A percentile compares a stretch with the other conserved stretches of the same genome.
Conservation (phyloP, 1,140 invertebrate genomes). For the Listronotus oregonensis region DNA sequence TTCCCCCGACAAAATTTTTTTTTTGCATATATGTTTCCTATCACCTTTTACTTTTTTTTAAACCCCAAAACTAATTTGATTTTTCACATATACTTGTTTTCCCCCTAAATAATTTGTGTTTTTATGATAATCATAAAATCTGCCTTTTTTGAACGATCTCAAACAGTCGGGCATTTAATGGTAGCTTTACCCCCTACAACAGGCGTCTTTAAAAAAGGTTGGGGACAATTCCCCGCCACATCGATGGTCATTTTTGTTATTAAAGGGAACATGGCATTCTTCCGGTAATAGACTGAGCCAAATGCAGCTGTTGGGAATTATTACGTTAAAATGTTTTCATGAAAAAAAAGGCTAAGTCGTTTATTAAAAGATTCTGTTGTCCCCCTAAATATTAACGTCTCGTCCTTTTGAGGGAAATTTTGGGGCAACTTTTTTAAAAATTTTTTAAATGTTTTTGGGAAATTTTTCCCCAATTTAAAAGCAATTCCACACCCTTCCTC, state of each 20-base stretch:
- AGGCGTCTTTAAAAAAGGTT: too few species aligned
- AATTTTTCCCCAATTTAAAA: constrained; percentile 14
- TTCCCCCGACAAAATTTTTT: constrained; percentile 25
- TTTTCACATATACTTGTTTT: too few species aligned
- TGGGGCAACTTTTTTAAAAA: neutral
- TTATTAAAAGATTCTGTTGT: neutral
- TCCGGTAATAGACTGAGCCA: constrained; percentile 16
- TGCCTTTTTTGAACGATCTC: too few species aligned
- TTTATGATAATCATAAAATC: too few species aligned
- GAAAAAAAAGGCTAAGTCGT: neutral
- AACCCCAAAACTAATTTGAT: too few species aligned
- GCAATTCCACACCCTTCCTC: constrained; percentile 9
- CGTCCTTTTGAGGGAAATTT: constrained; percentile 12
- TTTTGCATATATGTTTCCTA: constrained; percentile 13
- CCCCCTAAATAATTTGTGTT: too few species aligned
- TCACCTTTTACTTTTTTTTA: neutral
- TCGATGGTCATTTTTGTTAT: constrained; percentile 10
- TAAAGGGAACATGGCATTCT: neutral
- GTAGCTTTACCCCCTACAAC: too few species aligned
- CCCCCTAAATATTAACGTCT: constrained; percentile 3
- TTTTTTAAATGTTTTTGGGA: constrained; percentile 8
- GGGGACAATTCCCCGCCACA: neutral
- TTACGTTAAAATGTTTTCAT: constrained; percentile 4
- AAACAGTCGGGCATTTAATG: too few species aligned
- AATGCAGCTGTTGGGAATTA: constrained; percentile 12